Evolutionary conservation across 2,797 vertebrate genomes (phyloP).

Genomic region (Thamnophis elegans): DNA sequence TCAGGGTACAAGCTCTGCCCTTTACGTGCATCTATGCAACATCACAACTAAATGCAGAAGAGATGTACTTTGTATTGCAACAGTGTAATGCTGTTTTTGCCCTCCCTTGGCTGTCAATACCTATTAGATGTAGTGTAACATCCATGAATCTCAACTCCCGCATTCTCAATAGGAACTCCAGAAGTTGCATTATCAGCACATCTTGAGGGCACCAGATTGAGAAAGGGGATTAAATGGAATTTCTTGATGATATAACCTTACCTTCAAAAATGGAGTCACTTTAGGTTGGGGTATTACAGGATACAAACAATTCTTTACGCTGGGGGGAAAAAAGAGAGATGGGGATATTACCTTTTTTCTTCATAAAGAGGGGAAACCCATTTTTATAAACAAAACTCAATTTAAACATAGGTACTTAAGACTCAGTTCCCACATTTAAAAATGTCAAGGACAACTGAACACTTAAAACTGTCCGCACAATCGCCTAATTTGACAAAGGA

Average conservation of each 20-base stretch:
- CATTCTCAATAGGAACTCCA: neutral
- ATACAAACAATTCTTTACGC: constrained; percentile 69
- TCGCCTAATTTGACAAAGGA: neutral
- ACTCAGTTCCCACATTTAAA: neutral
- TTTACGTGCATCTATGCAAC: neutral
- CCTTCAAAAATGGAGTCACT: constrained; percentile 63
- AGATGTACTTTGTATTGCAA: neutral
- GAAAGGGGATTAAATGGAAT: neutral
- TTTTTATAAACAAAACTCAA: neutral
- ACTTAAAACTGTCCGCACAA: neutral
- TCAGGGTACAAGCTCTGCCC: neutral
- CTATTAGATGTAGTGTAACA: neutral
- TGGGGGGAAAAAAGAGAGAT: constrained; percentile 33
- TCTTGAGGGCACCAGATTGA: neutral
- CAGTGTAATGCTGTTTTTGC: neutral
- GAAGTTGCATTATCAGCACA: neutral
- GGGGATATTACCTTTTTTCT: neutral
- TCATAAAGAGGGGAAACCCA: no score
- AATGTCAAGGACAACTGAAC: neutral
- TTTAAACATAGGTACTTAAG: neutral
- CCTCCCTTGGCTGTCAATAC: neutral
- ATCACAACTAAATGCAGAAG: neutral
- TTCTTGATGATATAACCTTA: constrained; percentile 60
- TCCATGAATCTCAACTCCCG: neutral
- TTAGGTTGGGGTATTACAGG: constrained; percentile 73